A percentile compares a stretch with the other conserved stretches of the same genome.
Evolutionary conservation across 2,113 vertebrate genomes (phyloP).

Genomic region (Miniopterus natalensis): DNA sequence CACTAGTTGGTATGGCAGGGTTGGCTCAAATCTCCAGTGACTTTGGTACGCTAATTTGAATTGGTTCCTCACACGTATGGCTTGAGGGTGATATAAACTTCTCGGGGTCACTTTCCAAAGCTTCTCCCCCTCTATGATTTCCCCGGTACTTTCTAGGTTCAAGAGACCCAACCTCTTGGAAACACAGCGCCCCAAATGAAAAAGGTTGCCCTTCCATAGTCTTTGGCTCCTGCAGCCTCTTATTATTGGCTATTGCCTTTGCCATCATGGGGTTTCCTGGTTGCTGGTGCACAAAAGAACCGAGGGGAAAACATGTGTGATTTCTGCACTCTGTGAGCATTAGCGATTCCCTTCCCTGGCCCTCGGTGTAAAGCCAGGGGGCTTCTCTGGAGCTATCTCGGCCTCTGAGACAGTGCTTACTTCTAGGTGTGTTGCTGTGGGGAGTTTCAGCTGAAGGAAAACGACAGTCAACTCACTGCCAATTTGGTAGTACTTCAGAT

Average conservation of each 20-base stretch:
- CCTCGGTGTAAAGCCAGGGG: not conserved
- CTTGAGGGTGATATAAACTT: not conserved
- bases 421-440: not conserved
- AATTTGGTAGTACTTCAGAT: not conserved
- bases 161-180: not conserved
- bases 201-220: not conserved
- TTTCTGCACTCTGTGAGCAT: not conserved
- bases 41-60: not conserved
- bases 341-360: not conserved
- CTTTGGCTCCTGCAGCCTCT: not conserved
- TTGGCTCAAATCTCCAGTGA: not conserved
- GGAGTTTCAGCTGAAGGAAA: not conserved
- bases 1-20: not conserved
- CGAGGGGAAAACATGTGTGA: not conserved
- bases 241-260: not conserved
- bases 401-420: not conserved
- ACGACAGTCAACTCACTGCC: not conserved
- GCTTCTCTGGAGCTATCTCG: not conserved
- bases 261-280: not conserved
- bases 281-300: not conserved
- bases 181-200: not conserved
- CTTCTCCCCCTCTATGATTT: not conserved
- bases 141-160: not conserved
- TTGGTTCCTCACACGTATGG: not conserved
- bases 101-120: not conserved